Conservation (phyloP, 2,113 vertebrate genomes). For the Cottus gobio region DNA sequence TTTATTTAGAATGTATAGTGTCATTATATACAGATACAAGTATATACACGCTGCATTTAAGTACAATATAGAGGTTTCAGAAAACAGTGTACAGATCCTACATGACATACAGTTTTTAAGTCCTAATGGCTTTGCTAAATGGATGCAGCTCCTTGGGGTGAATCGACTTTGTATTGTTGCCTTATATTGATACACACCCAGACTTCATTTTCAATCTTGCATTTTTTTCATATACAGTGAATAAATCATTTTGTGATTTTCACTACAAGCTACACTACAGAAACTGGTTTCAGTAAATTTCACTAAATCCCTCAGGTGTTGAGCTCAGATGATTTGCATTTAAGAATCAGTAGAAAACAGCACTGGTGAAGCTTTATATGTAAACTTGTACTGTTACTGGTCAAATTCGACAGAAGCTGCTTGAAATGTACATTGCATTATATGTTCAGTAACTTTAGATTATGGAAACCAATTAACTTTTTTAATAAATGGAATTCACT, state of each 20-base stretch:
- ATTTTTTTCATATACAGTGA: not conserved
- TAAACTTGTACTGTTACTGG: not conserved
- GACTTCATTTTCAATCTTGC: not conserved
- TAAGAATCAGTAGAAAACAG: not conserved
- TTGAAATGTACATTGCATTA: not conserved
- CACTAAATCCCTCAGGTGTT: rapidly evolving
- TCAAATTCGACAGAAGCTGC: not conserved
- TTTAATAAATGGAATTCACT: not conserved
- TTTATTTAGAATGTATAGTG: not conserved
- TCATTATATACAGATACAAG: constrained; percentile 2
- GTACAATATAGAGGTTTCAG: not conserved
- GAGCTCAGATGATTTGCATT: not conserved
- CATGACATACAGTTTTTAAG: no score
- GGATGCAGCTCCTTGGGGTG: no score
- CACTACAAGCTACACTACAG: not conserved
- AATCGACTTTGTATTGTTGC: not conserved
- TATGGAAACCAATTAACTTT: constrained; percentile 3
- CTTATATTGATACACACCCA: constrained; percentile 3
- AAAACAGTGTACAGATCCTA: not conserved
- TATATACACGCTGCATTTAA: not conserved
- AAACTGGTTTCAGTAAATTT: not conserved
- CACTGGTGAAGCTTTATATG: not conserved
- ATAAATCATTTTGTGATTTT: not conserved
- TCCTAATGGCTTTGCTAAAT: no score
- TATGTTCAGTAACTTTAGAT: not conserved